Evolutionary conservation across 1,140 invertebrate species (phyloP).

Genomic region (Panulirus ornatus): DNA sequence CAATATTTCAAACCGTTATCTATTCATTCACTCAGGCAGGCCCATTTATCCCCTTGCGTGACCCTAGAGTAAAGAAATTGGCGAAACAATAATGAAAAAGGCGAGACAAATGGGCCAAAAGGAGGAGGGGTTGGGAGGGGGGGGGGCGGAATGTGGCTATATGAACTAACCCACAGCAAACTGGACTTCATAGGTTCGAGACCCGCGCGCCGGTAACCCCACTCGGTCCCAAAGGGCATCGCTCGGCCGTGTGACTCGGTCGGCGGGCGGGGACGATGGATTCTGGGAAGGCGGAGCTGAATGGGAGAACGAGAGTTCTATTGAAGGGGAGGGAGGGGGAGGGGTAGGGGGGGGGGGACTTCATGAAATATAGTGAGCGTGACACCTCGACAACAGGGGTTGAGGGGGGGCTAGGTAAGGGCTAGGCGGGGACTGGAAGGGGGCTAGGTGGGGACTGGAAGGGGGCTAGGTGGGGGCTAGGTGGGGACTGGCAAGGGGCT

Average conservation of each 20-base stretch:
- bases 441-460: neutral
- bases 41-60: constrained; percentile 55
- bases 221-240: neutral
- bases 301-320: constrained; percentile 19
- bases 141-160: constrained; percentile 53
- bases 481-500: neutral
- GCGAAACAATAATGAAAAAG: constrained; percentile 57
- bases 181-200: constrained; percentile 44
- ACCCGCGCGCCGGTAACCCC: neutral
- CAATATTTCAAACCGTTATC: constrained; percentile 59
- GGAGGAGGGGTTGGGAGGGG: too few relatives aligned
- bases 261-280: neutral
- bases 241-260: neutral
- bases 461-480: neutral
- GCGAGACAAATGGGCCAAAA: constrained; percentile 55
- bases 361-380: constrained; percentile 61
- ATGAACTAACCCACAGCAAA: constrained; percentile 57
- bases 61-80: constrained; percentile 55
- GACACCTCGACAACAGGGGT: constrained; percentile 50
- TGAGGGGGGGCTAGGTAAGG: neutral
- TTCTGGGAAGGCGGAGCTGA: constrained; percentile 21
- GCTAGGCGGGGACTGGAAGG: neutral
- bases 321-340: too few relatives aligned
- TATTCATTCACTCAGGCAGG: constrained; percentile 56
- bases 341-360: too few relatives aligned